Conservation (phyloP, 2,888 invertebrate species). For the Tachina lurida region DNA sequence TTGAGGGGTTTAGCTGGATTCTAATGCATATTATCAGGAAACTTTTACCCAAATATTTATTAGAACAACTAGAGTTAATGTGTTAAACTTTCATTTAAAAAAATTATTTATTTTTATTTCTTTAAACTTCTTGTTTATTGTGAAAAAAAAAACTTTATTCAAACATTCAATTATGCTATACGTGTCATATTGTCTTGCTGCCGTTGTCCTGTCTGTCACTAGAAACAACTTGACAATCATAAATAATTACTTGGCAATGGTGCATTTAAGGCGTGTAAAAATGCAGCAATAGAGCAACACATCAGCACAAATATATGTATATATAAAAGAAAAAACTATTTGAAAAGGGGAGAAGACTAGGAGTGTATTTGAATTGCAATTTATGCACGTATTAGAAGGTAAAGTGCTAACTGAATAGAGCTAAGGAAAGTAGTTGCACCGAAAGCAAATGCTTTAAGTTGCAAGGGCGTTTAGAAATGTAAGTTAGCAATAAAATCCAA, state of each 20-base stretch:
- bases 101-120: conserved; percentile 5
- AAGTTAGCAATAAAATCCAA: too few species aligned
- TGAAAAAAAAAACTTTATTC: conserved; percentile 36
- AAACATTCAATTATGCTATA: conserved; percentile 61
- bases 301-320: neutral
- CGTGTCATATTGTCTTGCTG: conserved; percentile 55
- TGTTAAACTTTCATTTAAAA: too few species aligned
- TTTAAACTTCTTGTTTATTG: conserved; percentile 26
- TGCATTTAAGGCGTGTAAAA: conserved; percentile 62
- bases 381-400: conserved; percentile 62
- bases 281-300: neutral
- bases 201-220: conserved; percentile 16
- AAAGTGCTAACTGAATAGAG: conserved; percentile 35
- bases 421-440: neutral
- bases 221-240: conserved; percentile 55
- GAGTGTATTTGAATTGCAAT: conserved; percentile 55
- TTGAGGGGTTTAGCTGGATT: too few species aligned
- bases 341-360: neutral
- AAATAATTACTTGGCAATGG: conserved; percentile 69
- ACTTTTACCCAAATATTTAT: too few species aligned
- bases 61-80: too few species aligned
- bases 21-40: too few species aligned
- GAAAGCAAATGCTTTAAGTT: conserved; percentile 3
- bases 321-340: neutral
- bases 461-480: conserved; percentile 1